Evolutionary conservation across 1,140 invertebrate species (phyloP), one percentile per base, ranked within the genome.

Genomic region (Asbolus verrucosus): DNA sequence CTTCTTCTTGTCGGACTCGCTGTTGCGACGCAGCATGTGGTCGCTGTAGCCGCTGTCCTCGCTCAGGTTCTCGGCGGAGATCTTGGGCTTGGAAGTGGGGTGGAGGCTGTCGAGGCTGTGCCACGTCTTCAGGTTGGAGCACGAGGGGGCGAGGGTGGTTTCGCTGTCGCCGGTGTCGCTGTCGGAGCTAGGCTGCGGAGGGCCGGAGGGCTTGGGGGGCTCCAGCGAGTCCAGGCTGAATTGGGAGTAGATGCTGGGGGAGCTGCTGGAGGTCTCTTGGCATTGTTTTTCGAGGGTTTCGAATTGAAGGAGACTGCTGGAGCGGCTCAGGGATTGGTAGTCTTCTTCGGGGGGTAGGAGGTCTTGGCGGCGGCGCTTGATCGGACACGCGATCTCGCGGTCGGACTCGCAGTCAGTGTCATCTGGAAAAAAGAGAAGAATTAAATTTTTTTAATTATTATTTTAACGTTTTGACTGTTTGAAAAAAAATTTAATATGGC

Each of bases 271-370:
- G 9, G 75, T 77, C 11, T 80, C 75, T 67, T 85, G 85, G 75
- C 88, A 91, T 30, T 89, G 90, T 69, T 88, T 85, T 75, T 92
- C 91, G 50, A 94, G 81, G 0, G 87, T 91, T 79, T 94, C 92
- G 78, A 94, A 94, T 79, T 93, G 92, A 16, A 93, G 83, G 18
- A 94, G 82, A 61, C 91, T 92, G 33, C 90, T 91, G 16, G 91
- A 92, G 41, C 92, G 85, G 62, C 87, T 88, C 2, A 89, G 79
- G 75, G 88, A 80, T n/a, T 85, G 85, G 46, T 83, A 82, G 79
- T 87, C 83, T 6, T 80, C 76, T 78, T 87, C 78, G 81, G 81
- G 70, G 81, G 80, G 19, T 80, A 84, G 24, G 73, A 30, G 46
- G 31, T 88, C 86, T 67, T 87, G 87, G 16, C 90, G 85, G 15